phyloP scores from a whole-genome alignment of 2,113 vertebrate genomes.

The Corythornis madagascariensis region DNA sequence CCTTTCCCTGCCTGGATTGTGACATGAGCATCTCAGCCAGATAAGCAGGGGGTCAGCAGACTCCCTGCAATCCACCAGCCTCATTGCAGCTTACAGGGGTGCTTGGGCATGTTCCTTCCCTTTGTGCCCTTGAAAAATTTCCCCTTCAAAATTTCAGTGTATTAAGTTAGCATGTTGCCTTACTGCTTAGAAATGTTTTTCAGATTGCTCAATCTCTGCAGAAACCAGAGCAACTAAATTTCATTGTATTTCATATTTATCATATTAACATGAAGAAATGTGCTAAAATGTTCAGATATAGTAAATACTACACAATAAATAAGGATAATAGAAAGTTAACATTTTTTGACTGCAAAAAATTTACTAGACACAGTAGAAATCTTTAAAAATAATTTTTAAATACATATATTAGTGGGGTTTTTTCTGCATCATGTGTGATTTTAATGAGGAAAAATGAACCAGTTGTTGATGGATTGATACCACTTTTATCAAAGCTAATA shows the following conservation, averaged over 20 bases:
- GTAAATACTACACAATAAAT: not conserved
- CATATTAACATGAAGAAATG: accelerated
- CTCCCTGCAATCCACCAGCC: not conserved
- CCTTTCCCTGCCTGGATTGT: not conserved
- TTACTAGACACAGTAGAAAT: not conserved
- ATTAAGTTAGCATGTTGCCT: accelerated
- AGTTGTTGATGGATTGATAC: not conserved
- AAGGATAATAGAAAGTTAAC: not conserved
- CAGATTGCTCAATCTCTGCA: not conserved
- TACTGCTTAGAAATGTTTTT: not conserved
- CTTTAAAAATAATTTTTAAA: not conserved
- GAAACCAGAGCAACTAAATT: not conserved
- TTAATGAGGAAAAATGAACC: not conserved
- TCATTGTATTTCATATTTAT: not conserved
- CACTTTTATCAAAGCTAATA: not conserved
- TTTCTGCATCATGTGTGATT: not conserved
- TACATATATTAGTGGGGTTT: not conserved
- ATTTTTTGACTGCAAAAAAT: not conserved
- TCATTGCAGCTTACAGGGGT: accelerated
- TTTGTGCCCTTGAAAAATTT: not conserved
- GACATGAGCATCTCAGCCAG: not conserved
- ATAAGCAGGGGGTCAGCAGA: accelerated
- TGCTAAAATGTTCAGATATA: not conserved
- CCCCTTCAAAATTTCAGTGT: not conserved
- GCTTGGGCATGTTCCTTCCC: accelerated